phyloP scores from a whole-genome alignment of 92 coral and sea anemone species.

The Pocillopora grandis region DNA sequence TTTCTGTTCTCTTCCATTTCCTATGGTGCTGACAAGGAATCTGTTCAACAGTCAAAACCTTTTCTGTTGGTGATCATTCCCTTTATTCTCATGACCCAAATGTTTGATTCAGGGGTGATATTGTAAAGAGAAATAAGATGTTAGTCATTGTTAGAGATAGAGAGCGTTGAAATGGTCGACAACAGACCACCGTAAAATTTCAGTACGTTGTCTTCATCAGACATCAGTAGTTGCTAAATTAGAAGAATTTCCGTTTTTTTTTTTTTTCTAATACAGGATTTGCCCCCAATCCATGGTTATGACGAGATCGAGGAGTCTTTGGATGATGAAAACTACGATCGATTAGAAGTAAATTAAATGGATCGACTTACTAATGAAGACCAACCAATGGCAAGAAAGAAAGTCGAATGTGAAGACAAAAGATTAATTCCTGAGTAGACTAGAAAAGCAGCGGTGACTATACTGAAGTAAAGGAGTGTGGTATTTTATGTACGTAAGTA shows the following conservation, averaged over 20 bases:
- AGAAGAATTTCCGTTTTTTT: not conserved
- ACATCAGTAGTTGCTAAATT: not conserved
- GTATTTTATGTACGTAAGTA: too few species aligned
- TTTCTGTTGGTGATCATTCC: too few species aligned
- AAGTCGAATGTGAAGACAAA: not conserved
- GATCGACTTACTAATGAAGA: not conserved
- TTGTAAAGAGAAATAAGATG: too few species aligned
- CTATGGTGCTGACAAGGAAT: too few species aligned
- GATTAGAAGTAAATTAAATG: not conserved
- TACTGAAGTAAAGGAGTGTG: not conserved
- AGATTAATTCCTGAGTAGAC: not conserved
- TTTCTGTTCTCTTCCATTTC: too few species aligned
- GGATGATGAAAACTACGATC: not conserved
- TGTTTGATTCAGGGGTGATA: too few species aligned
- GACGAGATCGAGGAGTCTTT: constrained; percentile 13
- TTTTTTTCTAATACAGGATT: not conserved
- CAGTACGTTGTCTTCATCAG: not conserved
- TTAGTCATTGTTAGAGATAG: too few species aligned
- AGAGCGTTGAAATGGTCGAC: too few species aligned
- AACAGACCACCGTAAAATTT: too few species aligned
- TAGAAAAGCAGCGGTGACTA: not conserved
- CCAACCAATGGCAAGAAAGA: not conserved
- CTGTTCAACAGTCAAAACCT: too few species aligned
- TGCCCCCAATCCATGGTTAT: constrained; percentile 1
- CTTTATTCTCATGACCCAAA: too few species aligned